phyloP scores from a whole-genome alignment of 1,140 invertebrate species.

The Chironomus tepperi region DNA sequence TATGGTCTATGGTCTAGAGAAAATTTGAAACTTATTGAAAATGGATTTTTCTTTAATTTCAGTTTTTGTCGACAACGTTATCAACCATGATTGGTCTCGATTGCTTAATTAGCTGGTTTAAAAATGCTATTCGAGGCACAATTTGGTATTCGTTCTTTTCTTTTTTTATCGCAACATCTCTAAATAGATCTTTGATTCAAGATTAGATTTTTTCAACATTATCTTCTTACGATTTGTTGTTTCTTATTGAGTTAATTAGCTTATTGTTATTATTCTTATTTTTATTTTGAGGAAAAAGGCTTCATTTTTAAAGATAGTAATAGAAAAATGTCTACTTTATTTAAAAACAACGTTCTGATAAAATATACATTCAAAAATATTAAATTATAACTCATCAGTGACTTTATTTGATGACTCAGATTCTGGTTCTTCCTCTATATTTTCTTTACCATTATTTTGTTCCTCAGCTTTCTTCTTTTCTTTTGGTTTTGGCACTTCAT shows the following conservation, averaged over 20 bases:
- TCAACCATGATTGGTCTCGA: slow-evolving; percentile 5
- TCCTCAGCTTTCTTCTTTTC: slow-evolving; percentile 30
- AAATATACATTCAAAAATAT: no score
- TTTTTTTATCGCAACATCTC: slow-evolving; percentile 7
- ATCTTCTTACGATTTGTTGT: no score
- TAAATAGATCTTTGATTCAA: neutral
- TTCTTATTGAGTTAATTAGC: no score
- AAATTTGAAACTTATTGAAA: slow-evolving; percentile 19
- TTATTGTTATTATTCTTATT: no score
- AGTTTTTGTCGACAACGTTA: neutral
- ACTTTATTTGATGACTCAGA: neutral
- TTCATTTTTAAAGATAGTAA: no score
- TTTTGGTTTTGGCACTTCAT: slow-evolving; percentile 46
- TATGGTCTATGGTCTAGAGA: neutral
- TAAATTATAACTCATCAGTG: neutral
- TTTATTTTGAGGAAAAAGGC: no score
- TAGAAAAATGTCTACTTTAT: no score
- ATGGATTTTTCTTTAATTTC: slow-evolving; percentile 25
- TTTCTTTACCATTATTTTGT: neutral
- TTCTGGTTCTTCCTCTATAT: neutral
- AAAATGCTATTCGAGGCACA: neutral
- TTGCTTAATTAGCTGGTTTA: neutral
- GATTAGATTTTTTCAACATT: no score
- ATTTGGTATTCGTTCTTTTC: neutral
- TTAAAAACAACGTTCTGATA: no score